Evolutionary conservation across 2,797 vertebrate genomes (phyloP), one percentile per base, ranked within the genome.

Genomic region (Dryobates pubescens): DNA sequence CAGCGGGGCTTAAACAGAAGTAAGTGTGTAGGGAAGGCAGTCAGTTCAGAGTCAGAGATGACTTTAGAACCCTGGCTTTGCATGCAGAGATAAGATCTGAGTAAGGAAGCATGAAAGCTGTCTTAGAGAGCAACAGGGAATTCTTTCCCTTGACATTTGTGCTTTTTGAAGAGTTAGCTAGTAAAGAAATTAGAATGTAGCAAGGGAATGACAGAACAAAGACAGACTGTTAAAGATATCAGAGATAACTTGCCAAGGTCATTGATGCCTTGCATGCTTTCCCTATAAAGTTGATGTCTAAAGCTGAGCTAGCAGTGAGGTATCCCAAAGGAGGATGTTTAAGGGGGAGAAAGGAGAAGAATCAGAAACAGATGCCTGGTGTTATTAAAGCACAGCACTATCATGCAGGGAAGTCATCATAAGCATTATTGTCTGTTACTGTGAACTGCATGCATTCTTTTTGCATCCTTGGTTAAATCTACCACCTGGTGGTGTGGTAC

Each of bases 131-230:
- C 75, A 80, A 64, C 38, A 54, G 45, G 6, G 29, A 51, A 65
- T 92, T 70, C 65, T 12, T 80, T 86, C 67, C 64, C 68, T 19
- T 82, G 61, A 26, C 56, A 36, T 87, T 38, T 87, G 65, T 84
- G 70, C 59, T 51, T 88, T 92, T 72, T 85, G 77, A 88, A 90
- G 62, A 92, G 82, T 95, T 82, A 63, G 10, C 32, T 75, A 69
- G 49, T 85, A 81, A 84, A 61, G 56, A 82, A 92, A 64, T 86
- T 30, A 58, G 24, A 79, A 51, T 30, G 36, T 54, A 88, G 36
- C 38, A 75, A 65, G 63, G 43, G 59, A 91, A 72, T 47, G 75
- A 58, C n/a, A 76, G 59, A 86, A 87, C 13, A 8, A 59, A 90
- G 74, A 41, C 43, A 72, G 64, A 53, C 58, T 69, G 47, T 86